A percentile compares a stretch with the other conserved stretches of the same genome.
Evolutionary conservation across 2,797 vertebrate genomes (phyloP).

Genomic region (Rhadinocentrus ornatus): DNA sequence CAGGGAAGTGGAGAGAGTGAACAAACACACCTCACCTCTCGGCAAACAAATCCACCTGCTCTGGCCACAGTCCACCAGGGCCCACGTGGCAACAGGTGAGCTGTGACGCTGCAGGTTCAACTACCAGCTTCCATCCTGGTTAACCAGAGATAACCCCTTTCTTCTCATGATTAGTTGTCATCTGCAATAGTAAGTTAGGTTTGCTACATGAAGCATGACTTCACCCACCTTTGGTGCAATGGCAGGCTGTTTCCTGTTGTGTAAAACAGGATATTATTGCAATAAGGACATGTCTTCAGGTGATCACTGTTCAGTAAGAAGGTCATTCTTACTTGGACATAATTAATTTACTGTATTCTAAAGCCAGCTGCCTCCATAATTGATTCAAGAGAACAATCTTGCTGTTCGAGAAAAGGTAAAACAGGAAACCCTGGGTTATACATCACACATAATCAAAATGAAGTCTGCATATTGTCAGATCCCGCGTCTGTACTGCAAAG

Average conservation of each 20-base stretch:
- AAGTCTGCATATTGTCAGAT: not conserved
- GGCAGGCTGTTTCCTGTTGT: conserved; percentile 33
- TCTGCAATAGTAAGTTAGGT: conserved; percentile 29
- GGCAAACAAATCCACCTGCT: conserved; percentile 61
- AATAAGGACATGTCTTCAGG: conserved; percentile 23
- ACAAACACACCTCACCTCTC: conserved; percentile 79
- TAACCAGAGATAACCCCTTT: conserved; percentile 50
- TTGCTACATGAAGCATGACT: conserved; percentile 23
- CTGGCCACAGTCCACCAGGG: conserved; percentile 56
- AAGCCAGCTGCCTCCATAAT: conserved; percentile 51
- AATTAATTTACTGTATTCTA: conserved; percentile 64
- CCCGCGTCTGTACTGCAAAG: not conserved
- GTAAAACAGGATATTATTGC: conserved; percentile 46
- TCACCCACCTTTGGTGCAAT: conserved; percentile 13
- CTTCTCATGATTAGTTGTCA: conserved; percentile 17
- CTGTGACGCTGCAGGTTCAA: not conserved
- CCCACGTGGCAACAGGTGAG: conserved; percentile 68
- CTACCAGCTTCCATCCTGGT: conserved; percentile 30
- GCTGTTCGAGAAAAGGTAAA: not conserved
- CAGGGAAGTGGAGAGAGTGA: conserved; percentile 46
- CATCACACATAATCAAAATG: not conserved
- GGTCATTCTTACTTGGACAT: conserved; percentile 69
- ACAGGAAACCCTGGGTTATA: not conserved
- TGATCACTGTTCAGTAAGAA: conserved; percentile 58
- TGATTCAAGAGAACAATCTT: conserved; percentile 46